Conservation (phyloP, 2,113 vertebrate genomes). For the Chlamydotis undulata region DNA sequence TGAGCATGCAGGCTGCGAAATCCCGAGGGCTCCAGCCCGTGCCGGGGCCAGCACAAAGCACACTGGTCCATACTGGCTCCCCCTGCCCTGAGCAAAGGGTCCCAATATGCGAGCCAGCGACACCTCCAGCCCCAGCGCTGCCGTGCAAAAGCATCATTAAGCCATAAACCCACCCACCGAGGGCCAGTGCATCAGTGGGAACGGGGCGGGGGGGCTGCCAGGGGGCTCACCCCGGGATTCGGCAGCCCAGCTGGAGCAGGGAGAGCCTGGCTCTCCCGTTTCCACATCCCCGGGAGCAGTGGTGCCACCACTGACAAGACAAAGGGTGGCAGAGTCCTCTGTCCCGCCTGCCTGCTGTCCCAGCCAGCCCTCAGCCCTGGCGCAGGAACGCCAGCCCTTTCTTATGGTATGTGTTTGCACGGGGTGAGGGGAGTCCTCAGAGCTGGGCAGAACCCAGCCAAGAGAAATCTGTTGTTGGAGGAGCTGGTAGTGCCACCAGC, state of each 20-base stretch:
- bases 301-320: neutral
- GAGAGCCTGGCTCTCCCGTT: neutral
- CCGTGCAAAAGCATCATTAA: neutral
- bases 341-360: neutral
- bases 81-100: neutral
- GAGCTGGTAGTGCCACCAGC: neutral
- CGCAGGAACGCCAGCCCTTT: neutral
- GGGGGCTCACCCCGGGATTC: neutral
- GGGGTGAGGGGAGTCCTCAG: accelerated
- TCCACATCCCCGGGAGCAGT: accelerated
- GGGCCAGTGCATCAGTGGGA: neutral
- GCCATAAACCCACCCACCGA: neutral
- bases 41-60: neutral
- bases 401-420: neutral
- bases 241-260: neutral
- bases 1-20: neutral
- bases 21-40: neutral
- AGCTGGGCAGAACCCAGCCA: neutral
- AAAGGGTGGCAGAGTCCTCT: neutral
- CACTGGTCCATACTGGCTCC: neutral
- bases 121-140: neutral
- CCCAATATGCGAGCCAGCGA: neutral
- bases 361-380: neutral
- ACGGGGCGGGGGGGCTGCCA: neutral
- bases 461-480: neutral